These are phyloP conservation scores for Chaunax sp. DNA, from an alignment of 2,797 vertebrate species.

Conservation along the genomic window DNA sequence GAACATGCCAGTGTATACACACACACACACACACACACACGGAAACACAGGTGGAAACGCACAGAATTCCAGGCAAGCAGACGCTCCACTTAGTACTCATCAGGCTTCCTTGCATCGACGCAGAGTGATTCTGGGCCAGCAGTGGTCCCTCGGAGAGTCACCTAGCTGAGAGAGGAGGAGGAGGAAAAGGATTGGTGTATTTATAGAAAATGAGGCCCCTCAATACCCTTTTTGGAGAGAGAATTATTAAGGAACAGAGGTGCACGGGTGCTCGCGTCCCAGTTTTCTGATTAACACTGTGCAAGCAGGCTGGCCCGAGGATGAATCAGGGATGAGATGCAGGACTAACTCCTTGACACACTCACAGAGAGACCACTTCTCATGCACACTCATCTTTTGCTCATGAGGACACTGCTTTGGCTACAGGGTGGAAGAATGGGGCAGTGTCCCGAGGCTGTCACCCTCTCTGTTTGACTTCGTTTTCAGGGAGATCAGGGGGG, in stretches of 20 bases:
- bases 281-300: constrained; percentile 86
- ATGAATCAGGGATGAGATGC: constrained; percentile 80
- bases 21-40: too few relatives aligned
- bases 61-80: constrained; percentile 65
- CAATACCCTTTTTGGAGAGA: constrained; percentile 87
- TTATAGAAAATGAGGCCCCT: constrained; percentile 90
- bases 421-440: constrained; percentile 62
- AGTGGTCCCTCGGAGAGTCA: constrained; percentile 85
- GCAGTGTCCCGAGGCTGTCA: constrained; percentile 37
- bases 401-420: constrained; percentile 59
- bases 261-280: constrained; percentile 83
- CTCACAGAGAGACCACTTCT: constrained; percentile 66
- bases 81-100: constrained; percentile 82
- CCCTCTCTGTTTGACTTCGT: constrained; percentile 56
- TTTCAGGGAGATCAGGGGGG: constrained; percentile 27
- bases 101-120: constrained; percentile 70
- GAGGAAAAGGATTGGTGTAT: constrained; percentile 82
- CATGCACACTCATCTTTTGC: constrained; percentile 68
- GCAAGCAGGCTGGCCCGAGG: constrained; percentile 76
- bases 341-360: constrained; percentile 76
- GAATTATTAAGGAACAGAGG: constrained; percentile 86
- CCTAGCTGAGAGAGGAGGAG: constrained; percentile 81
- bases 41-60: constrained; percentile 21
- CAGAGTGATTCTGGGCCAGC: constrained; percentile 87
- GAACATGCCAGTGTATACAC: constrained; percentile 38